Evolutionary conservation across 2,797 vertebrate species (phyloP), one percentile per base, ranked within the genome.

Genomic region (Coluber constrictor): DNA sequence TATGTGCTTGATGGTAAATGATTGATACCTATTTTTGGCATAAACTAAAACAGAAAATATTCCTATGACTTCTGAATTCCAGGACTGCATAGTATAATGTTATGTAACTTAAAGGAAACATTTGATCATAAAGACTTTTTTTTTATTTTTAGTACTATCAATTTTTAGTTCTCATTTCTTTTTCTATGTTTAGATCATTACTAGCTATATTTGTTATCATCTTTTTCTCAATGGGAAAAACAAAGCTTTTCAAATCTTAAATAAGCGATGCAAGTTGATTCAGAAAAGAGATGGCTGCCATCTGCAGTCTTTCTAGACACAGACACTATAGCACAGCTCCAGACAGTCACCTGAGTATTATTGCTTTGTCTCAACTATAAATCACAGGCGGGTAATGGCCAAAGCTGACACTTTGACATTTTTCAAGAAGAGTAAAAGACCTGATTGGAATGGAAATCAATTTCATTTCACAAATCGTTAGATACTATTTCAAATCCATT

Each of bases 301-400:
- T 97, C 95, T 97, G 97, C 97, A 96, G 95, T 74, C 97, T 98
- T 98, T 98, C 97, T 98, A 98, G 98, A 98, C 98, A 97, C 96
- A 98, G 98, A 98, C 98, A 97, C 96, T 86, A 92, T 93, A 92
- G 94, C 90, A 29, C 89, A 95, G 90, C 93, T 97, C 96, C 96
- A 97, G 97, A 97, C 97, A 97, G 97, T 97, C 96, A 98, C 96
- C 97, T 97, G 96, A 98, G 96, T 97, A 95, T 97, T 96, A 96
- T 96, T 15, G 0, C 93, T 97, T 96, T 96, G 96, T 97, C 96
- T 97, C 94, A 95, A 63, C 96, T 95, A 97, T 97, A 97, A 98
- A 97, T 98, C 97, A 97, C 92, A 88, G 88, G 32, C 95, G 95
- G 27, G 32, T 97, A 97, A 97, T 96, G 95, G 96, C 96, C 95